Evolutionary conservation across 37 sponge, comb jelly and placozoan species (phyloP), one percentile per base, ranked within the genome.

Genomic region (Hexactinellida sp.): DNA sequence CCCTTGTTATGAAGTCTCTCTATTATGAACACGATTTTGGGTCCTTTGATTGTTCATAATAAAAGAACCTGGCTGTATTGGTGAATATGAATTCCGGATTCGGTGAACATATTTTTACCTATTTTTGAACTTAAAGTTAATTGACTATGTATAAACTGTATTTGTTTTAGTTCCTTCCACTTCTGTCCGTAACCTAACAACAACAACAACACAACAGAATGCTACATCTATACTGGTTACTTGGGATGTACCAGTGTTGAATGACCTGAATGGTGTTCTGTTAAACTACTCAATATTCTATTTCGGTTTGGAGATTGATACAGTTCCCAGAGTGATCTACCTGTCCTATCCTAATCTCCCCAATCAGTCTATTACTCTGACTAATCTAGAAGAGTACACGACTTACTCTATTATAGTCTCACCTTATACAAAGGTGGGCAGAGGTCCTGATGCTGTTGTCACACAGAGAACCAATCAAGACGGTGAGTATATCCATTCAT

Each of bases 401-500:
- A 63, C 76, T 63, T 63, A 63, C 30, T 63, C 76, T 7, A 63
- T 63, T 28, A 63, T 21, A 21, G 76, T 63, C 19, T 63, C 76
- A 25, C 5, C 76, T 63, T 63, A 63, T 23, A 63, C 76, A 23
- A 63, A 28, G 13, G 76, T 63, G 76, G 76, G 76, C 30, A 63
- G 13, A 63, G 76, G 76, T 63, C 76, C 76, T 63, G 76, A 63
- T 63, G 76, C 76, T 63, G 13, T 63, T 23, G 34, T 63, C 76
- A 63, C 28, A 63, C 76, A 63, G 34, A 63, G 76, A 63, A 63
- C 76, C 30, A 63, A 63, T 63, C 76, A 63, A 63, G 76, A 63
- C 13, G 76, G 76, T 63, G 76, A 63, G 76, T 63, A 25, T n/a
- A 10, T 63, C 13, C 1, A 63, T n/a, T 25, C 34, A 47, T 47